Evolutionary conservation across 2,888 invertebrate species (phyloP).

Genomic region (Lithophane socia): DNA sequence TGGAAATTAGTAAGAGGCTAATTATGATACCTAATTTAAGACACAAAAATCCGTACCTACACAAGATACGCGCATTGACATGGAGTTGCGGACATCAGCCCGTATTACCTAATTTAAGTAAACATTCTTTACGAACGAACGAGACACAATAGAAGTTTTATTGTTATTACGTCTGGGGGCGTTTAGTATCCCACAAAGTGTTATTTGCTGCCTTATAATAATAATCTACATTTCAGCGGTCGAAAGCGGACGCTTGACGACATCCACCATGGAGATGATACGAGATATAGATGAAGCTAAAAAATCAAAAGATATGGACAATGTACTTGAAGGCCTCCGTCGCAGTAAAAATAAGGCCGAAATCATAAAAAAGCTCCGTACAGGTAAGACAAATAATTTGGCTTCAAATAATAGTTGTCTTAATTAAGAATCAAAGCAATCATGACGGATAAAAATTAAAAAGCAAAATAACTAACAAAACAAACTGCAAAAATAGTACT

Average conservation of each 20-base stretch:
- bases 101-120: too few relatives aligned
- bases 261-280: constrained; percentile 44
- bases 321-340: constrained; percentile 16
- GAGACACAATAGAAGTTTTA: too few relatives aligned
- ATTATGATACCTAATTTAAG: neutral
- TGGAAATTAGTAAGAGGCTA: neutral
- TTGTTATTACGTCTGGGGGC: too few relatives aligned
- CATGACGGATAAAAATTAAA: neutral
- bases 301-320: constrained; percentile 49
- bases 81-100: too few relatives aligned
- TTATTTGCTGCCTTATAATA: neutral
- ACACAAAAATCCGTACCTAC: neutral
- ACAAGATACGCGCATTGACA: too few relatives aligned
- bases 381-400: constrained; percentile 26
- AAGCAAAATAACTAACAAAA: neutral
- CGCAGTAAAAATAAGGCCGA: constrained; percentile 20
- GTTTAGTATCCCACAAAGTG: too few relatives aligned
- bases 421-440: neutral
- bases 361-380: constrained; percentile 30
- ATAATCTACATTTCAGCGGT: constrained; percentile 33
- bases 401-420: neutral
- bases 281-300: constrained; percentile 51
- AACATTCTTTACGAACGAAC: too few relatives aligned
- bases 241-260: constrained; percentile 27
- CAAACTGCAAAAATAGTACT: neutral